A percentile compares a stretch with the other conserved stretches of the same genome.
These are phyloP conservation scores for Hyles lineata DNA, from an alignment of 2,888 invertebrate species.

Conservation along the genomic window DNA sequence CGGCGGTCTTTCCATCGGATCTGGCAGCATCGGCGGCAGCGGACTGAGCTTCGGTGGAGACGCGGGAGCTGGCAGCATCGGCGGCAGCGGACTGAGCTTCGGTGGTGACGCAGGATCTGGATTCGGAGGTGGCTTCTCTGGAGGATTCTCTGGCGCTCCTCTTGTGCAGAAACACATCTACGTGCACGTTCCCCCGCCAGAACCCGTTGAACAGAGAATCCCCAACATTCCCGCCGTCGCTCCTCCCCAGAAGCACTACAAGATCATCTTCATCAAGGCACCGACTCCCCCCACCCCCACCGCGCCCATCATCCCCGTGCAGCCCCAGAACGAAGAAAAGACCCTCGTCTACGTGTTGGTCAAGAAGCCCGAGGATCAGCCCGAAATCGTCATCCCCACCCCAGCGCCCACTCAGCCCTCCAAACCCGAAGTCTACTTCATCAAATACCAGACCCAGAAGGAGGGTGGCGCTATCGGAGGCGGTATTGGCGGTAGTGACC, in stretches of 20 bases:
- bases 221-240: conserved; percentile 87
- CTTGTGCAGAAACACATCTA: conserved; percentile 94
- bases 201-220: conserved; percentile 89
- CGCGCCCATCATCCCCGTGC: conserved; percentile 91
- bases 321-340: conserved; percentile 94
- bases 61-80: conserved; percentile 47
- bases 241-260: conserved; percentile 94
- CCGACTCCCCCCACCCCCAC: conserved; percentile 93
- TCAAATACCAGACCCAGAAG: conserved; percentile 91
- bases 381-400: conserved; percentile 91
- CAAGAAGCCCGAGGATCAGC: conserved; percentile 94
- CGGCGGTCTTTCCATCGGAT: conserved; percentile 43
- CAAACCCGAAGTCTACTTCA: conserved; percentile 96
- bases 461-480: conserved; percentile 71
- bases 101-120: conserved; percentile 53
- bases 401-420: conserved; percentile 92
- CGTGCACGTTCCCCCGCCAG: conserved; percentile 95
- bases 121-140: conserved; percentile 61
- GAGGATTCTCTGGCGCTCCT: conserved; percentile 82
- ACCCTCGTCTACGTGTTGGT: conserved; percentile 95
- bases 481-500: conserved; percentile 62
- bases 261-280: conserved; percentile 96
- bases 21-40: conserved; percentile 44
- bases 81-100: conserved; percentile 35
- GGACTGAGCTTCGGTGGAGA: conserved; percentile 47